A percentile compares a stretch with the other conserved stretches of the same genome.
phyloP scores from a whole-genome alignment of 1,140 invertebrate species.

The Macrosteles quadrilineatus region DNA sequence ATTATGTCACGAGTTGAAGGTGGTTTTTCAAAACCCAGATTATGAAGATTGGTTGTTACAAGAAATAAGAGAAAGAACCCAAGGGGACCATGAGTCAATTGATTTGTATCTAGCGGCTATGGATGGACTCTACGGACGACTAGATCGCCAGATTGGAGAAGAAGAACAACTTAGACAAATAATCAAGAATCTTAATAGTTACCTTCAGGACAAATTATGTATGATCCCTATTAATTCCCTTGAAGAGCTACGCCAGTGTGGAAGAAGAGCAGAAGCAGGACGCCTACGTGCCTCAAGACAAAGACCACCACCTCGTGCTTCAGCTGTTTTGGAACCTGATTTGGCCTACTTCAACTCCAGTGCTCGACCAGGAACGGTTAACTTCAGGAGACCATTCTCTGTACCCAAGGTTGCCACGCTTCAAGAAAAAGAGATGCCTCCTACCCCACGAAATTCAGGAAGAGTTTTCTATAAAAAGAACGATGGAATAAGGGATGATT shows the following conservation, averaged over 20 bases:
- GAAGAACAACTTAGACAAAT: neutral
- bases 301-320: neutral
- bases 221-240: neutral
- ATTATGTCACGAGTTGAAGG: neutral
- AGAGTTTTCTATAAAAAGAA: neutral
- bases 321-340: conserved; percentile 5
- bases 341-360: neutral
- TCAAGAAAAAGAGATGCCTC: no score
- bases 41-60: neutral
- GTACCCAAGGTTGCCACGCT: no score
- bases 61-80: neutral
- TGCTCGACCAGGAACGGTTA: neutral
- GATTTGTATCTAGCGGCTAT: neutral
- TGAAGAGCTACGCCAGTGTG: neutral
- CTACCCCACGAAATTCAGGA: neutral
- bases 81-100: conserved; percentile 6
- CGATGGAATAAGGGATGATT: neutral
- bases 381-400: no score
- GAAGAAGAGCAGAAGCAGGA: neutral
- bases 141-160: neutral
- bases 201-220: neutral
- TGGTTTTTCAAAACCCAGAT: conserved; percentile 15
- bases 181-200: neutral
- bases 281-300: neutral
- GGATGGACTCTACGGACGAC: neutral